Percentiles rank a stretch among this genome's conserved stretches.
phyloP scores from a whole-genome alignment of 2,888 invertebrate species.

The Atrina japonica region DNA sequence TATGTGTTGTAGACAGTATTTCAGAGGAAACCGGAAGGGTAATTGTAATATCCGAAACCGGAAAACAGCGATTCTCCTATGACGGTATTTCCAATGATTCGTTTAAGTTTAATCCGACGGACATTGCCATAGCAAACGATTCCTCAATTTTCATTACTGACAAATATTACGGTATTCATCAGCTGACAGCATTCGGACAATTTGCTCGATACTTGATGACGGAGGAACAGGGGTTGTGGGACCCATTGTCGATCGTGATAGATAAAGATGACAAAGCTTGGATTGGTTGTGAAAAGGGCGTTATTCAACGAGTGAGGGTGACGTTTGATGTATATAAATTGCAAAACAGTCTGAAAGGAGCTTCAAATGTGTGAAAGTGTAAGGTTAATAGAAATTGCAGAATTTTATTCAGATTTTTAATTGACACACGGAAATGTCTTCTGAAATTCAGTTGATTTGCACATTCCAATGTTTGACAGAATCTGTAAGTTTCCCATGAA shows the following conservation, averaged over 20 bases:
- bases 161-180: conserved; percentile 13
- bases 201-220: conserved; percentile 16
- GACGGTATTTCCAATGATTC: conserved; percentile 2
- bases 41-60: conserved; percentile 7
- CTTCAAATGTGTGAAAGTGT: too few species aligned
- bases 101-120: conserved; percentile 8
- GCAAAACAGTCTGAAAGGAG: too few species aligned
- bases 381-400: too few species aligned
- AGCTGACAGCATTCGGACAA: conserved; percentile 4
- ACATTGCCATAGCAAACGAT: conserved; percentile 6
- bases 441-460: too few species aligned
- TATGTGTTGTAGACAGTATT: conserved; percentile 23
- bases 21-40: conserved; percentile 18
- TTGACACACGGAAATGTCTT: too few species aligned
- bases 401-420: too few species aligned
- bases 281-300: conserved; percentile 24
- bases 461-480: too few species aligned
- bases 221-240: not conserved
- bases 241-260: conserved; percentile 7
- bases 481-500: too few species aligned
- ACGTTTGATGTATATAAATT: too few species aligned
- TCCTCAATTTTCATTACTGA: conserved; percentile 16
- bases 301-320: conserved; percentile 9
- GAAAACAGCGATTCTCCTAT: conserved; percentile 14
- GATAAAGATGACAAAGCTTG: conserved; percentile 20